A percentile compares a stretch with the other conserved stretches of the same genome.
These are phyloP conservation scores for Pyrgilauda ruficollis DNA, from an alignment of 2,113 vertebrate species.

Conservation along the genomic window DNA sequence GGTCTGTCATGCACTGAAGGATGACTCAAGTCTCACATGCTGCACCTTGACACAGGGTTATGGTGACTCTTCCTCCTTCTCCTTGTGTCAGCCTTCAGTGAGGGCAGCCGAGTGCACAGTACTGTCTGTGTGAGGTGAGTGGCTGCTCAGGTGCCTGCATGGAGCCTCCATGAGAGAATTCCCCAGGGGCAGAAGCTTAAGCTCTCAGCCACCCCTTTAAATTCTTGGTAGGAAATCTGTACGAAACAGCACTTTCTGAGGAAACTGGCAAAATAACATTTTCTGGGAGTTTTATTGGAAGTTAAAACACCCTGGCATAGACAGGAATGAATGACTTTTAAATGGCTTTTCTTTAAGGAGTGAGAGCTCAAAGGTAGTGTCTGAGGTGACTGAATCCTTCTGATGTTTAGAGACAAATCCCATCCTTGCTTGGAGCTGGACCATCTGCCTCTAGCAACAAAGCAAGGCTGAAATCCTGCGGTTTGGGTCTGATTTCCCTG, in stretches of 20 bases:
- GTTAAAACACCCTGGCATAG: background rate
- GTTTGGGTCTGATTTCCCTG: background rate
- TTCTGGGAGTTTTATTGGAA: background rate
- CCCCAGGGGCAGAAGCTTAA: background rate
- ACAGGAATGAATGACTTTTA: background rate
- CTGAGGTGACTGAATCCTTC: background rate
- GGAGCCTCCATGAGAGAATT: background rate
- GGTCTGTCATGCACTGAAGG: background rate
- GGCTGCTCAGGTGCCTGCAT: background rate
- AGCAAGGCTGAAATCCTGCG: background rate
- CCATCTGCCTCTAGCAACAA: background rate
- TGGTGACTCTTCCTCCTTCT: background rate
- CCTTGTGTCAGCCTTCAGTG: background rate
- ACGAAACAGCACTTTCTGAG: background rate
- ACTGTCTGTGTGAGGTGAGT: background rate
- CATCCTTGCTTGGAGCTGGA: background rate
- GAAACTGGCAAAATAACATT: background rate
- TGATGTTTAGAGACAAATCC: background rate
- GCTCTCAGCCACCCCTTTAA: background rate
- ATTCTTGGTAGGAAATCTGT: background rate
- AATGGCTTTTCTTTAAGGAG: background rate
- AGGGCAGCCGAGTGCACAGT: background rate
- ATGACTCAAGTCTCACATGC: background rate
- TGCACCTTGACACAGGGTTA: background rate
- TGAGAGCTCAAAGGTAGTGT: background rate